Conservation (phyloP, 2,888 invertebrate genomes). For the Leistus spinibarbis region DNA sequence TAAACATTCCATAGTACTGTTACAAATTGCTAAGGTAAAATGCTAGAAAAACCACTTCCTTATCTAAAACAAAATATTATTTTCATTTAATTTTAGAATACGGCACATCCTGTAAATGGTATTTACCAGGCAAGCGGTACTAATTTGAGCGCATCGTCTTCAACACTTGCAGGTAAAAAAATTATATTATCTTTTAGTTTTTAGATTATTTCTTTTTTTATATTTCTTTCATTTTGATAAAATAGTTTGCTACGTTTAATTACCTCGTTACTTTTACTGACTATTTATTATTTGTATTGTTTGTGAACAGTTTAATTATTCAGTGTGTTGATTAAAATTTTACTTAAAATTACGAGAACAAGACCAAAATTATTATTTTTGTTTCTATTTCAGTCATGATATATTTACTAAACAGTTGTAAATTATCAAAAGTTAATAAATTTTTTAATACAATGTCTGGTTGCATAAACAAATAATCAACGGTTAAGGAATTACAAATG, state of each 20-base stretch:
- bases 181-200: background rate
- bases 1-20: conserved; percentile 96
- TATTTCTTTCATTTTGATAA: background rate
- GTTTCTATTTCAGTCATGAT: no score
- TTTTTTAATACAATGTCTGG: no score
- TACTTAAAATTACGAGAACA: background rate
- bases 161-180: conserved; percentile 50
- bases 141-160: conserved; percentile 47
- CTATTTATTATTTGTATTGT: background rate
- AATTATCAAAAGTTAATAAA: background rate
- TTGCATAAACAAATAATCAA: no score
- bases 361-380: background rate
- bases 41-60: background rate
- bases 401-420: background rate
- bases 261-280: background rate
- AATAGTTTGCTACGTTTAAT: background rate
- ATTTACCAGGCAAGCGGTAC: conserved; percentile 69
- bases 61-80: conserved; percentile 1
- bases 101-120: conserved; percentile 89
- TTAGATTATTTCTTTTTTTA: background rate
- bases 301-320: background rate
- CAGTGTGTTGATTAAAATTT: background rate
- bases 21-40: conserved; percentile 95
- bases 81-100: conserved; percentile 68
- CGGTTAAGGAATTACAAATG: no score